These are phyloP conservation scores for Andrena hattorfiana DNA, from an alignment of 2,888 invertebrate species.

Conservation along the genomic window DNA sequence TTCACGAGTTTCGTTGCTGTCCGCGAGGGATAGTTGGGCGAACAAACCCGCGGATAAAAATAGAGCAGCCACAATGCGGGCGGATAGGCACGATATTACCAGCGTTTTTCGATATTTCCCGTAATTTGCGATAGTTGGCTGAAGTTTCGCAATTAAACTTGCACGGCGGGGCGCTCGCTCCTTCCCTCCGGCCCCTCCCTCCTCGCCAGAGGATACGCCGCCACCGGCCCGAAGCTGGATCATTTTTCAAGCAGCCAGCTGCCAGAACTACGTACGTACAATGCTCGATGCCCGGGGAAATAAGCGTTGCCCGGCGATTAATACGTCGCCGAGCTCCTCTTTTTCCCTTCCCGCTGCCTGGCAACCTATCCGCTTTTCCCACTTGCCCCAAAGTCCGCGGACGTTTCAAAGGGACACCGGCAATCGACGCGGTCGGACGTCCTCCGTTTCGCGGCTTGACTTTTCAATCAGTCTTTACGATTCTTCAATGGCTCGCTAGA, in stretches of 20 bases:
- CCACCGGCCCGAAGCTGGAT: conserved; percentile 4
- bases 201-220: not conserved
- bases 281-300: conserved; percentile 14
- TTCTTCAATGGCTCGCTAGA: not conserved
- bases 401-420: conserved; percentile 18
- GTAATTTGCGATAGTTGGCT: conserved; percentile 68
- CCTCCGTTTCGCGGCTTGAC: not conserved
- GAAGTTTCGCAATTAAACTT: conserved; percentile 74
- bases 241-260: conserved; percentile 40
- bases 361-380: not conserved
- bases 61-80: conserved; percentile 3
- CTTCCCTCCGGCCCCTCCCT: not conserved
- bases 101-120: conserved; percentile 69
- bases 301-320: conserved; percentile 20
- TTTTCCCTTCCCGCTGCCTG: not conserved
- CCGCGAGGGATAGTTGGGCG: conserved; percentile 2
- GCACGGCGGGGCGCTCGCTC: conserved; percentile 13
- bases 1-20: not conserved
- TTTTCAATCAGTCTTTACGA: conserved; percentile 6
- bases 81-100: conserved; percentile 54
- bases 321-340: conserved; percentile 2
- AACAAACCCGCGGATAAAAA: conserved; percentile 27
- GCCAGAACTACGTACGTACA: not conserved
- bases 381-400: not conserved
- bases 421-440: conserved; percentile 12